Conservation (phyloP, 2,797 vertebrate species). For the Scleropages formosus region DNA sequence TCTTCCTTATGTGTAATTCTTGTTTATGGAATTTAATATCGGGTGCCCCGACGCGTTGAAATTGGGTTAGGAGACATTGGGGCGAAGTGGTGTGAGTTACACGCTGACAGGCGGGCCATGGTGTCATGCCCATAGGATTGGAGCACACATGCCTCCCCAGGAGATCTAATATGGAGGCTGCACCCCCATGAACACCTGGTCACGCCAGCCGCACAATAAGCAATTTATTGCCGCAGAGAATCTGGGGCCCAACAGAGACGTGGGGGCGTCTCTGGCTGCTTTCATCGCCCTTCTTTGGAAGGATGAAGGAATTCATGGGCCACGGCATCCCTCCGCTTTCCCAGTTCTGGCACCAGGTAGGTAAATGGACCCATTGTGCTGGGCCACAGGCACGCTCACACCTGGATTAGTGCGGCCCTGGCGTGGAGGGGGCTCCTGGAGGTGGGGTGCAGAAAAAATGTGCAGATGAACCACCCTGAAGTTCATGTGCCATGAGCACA, state of each 20-base stretch:
- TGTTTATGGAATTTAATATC: too few relatives aligned
- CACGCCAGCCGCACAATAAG: constrained; percentile 48
- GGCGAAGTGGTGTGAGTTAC: not conserved
- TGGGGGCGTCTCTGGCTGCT: constrained; percentile 43
- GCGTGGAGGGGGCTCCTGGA: not conserved
- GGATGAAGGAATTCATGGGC: constrained; percentile 54
- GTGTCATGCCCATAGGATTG: not conserved
- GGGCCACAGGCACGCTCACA: constrained; percentile 42
- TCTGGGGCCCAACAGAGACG: constrained; percentile 31
- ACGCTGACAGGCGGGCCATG: not conserved
- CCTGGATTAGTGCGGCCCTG: constrained; percentile 37
- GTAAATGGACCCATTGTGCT: constrained; percentile 45
- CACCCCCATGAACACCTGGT: constrained; percentile 52
- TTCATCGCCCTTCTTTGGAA: constrained; percentile 60
- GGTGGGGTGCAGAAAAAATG: not conserved
- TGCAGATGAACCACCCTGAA: constrained; percentile 18
- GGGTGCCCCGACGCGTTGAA: not conserved
- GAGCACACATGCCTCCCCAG: not conserved
- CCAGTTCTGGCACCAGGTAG: constrained; percentile 41
- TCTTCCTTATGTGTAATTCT: not conserved
- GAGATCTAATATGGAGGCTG: not conserved
- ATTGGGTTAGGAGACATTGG: not conserved
- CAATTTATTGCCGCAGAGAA: constrained; percentile 47
- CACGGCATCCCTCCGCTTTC: constrained; percentile 39
- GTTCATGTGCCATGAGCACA: not conserved